phyloP scores from a whole-genome alignment of 2,888 invertebrate genomes.

The Liodrosophila aerea region DNA sequence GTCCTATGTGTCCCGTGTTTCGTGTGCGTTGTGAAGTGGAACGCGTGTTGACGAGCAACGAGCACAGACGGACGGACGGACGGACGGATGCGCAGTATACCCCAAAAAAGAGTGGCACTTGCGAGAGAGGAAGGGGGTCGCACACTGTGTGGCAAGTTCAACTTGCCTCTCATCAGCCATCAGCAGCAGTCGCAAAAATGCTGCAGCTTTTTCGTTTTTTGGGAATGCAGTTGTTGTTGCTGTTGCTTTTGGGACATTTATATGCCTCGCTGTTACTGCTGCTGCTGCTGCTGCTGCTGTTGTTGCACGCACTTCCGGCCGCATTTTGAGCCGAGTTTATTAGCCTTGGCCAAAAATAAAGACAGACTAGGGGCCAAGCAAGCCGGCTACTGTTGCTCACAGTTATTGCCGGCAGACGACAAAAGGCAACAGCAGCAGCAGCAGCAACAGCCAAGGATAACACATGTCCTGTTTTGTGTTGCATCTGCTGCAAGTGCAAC shows the following conservation, averaged over 20 bases:
- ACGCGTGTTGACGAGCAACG: conserved; percentile 59
- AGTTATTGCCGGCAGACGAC: conserved; percentile 30
- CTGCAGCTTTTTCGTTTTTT: conserved; percentile 33
- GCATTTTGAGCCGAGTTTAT: conserved; percentile 68
- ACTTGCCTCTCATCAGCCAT: conserved; percentile 3
- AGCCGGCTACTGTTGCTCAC: conserved; percentile 16
- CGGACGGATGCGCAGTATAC: conserved; percentile 24
- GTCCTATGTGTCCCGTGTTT: conserved; percentile 14
- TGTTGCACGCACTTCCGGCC: conserved; percentile 71
- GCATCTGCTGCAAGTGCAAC: conserved; percentile 10
- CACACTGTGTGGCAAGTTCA: too few species aligned
- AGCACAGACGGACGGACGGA: neutral
- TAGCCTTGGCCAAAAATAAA: conserved; percentile 57
- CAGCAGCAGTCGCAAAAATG: conserved; percentile 10
- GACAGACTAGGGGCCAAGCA: conserved; percentile 4
- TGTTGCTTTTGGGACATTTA: conserved; percentile 13
- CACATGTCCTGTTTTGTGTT: conserved; percentile 53
- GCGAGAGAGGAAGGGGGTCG: too few species aligned
- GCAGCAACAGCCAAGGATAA: conserved; percentile 26
- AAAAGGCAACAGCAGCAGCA: conserved; percentile 24
- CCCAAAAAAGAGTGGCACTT: conserved; percentile 61
- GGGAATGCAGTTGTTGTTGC: conserved; percentile 8
- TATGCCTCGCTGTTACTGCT: conserved; percentile 17
- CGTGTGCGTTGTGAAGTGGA: conserved; percentile 76
- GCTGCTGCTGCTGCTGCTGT: conserved; percentile 47